Percentiles rank a stretch among this genome's conserved stretches.
phyloP scores from a whole-genome alignment of 2,888 invertebrate species.

The Cryptophagus acutangulus region DNA sequence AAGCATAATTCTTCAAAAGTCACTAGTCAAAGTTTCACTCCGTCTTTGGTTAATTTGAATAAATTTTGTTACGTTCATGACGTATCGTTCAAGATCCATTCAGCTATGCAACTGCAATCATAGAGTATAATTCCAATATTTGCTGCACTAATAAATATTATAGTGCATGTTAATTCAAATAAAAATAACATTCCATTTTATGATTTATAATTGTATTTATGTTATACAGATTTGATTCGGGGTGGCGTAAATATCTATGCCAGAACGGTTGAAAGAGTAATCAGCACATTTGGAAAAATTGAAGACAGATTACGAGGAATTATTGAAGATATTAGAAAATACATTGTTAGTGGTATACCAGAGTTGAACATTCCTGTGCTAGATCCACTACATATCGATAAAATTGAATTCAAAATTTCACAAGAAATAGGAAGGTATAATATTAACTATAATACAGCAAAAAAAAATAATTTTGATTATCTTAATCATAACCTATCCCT shows the following conservation, averaged over 20 bases:
- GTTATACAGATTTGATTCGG: conserved; percentile 41
- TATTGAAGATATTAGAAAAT: conserved; percentile 42
- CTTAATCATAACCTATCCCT: background rate
- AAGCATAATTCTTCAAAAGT: too few relatives aligned
- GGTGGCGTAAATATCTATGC: conserved; percentile 41
- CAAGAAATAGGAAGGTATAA: conserved; percentile 43
- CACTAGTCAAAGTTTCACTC: too few relatives aligned
- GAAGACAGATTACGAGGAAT: conserved; percentile 42
- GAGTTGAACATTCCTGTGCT: conserved; percentile 46
- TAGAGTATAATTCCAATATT: too few relatives aligned
- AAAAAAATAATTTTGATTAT: background rate
- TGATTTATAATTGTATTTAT: too few relatives aligned
- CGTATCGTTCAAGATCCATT: too few relatives aligned
- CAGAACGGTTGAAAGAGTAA: conserved; percentile 40
- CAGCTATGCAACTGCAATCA: too few relatives aligned
- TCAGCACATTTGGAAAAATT: conserved; percentile 40
- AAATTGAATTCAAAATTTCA: conserved; percentile 43
- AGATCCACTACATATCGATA: conserved; percentile 45
- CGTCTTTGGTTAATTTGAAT: too few relatives aligned
- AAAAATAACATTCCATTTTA: too few relatives aligned
- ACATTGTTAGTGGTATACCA: conserved; percentile 43
- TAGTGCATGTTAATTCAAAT: too few relatives aligned
- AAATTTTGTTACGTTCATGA: too few relatives aligned
- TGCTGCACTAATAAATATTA: too few relatives aligned
- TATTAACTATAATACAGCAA: conserved; percentile 8